Percentiles rank a stretch among this genome's conserved stretches.
Conservation (phyloP, 1,140 invertebrate genomes). For the Achatina immaculata region DNA sequence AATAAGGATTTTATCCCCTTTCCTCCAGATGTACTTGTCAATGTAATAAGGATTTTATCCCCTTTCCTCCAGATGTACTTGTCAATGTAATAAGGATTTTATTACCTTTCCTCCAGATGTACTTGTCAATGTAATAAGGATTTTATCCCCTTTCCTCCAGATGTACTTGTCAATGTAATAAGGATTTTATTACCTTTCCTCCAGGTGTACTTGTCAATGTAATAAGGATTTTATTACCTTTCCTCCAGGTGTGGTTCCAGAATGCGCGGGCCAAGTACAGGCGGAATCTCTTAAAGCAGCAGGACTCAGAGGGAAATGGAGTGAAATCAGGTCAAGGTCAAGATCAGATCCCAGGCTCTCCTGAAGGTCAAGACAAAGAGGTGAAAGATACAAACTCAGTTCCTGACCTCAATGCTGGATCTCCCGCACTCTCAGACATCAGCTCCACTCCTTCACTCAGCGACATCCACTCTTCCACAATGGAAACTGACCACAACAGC, state of each 20-base stretch:
- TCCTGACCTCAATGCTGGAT: constrained; percentile 52
- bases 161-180: no score
- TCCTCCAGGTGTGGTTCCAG: constrained; percentile 97
- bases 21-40: no score
- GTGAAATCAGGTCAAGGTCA: constrained; percentile 34
- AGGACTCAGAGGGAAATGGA: constrained; percentile 57
- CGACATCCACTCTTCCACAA: constrained; percentile 50
- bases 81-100: no score
- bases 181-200: no score
- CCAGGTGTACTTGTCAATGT: no score
- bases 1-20: no score
- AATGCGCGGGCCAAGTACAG: constrained; percentile 98
- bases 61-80: no score
- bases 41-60: no score
- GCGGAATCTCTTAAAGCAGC: constrained; percentile 88
- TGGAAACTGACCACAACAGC: constrained; percentile 52
- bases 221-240: no score
- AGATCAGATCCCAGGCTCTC: constrained; percentile 34
- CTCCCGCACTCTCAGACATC: constrained; percentile 64
- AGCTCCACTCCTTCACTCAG: constrained; percentile 64
- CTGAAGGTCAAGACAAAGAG: constrained; percentile 44
- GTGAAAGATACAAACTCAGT: constrained; percentile 50
- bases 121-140: no score
- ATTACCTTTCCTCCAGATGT: no score
- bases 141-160: no score